Base-by-base conservation (phyloP, 2,113 vertebrate genomes). In the Syngnathus scovelli region DNA sequence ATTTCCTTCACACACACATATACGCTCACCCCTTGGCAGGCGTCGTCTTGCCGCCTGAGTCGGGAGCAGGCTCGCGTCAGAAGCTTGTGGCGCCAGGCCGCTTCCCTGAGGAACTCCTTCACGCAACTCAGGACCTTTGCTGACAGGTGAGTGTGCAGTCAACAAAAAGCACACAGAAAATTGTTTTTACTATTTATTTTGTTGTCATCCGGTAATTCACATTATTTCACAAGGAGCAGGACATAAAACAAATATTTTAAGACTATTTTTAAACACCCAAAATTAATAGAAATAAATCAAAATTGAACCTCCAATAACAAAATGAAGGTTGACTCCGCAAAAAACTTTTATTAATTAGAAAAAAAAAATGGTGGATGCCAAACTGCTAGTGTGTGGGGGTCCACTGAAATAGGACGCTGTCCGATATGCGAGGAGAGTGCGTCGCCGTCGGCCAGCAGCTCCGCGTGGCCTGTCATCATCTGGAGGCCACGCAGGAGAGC, bases 51-150 rank as follows among this genome's bases (percentile, higher is more conserved):
- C 7, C 78, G 66, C 64, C 70, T 71, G 1, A 82, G 78, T 43
- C 75, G 68, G 0, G 75, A 91, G 39, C 78, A 91, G 61, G 70
- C 61, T 48, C 78, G 79, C 7, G 59, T 88, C 68, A 77, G 90
- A 21, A 78, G 71, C 1, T 82, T 95, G 67, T 93, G 92, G 90
- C 90, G 87, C 82, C 92, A 91, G 88, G 90, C 91, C 18, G 80
- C 90, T 2, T 88, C 85, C 1, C 87, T 96, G 38, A 89, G 87
- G 61, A 88, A 75, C 72, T 75, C 77, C 69, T 89, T 93, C 74
- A 84, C 67, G 0, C 90, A 94, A 62, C 80, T 93, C 38, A 83
- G 84, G 37, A 82, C 77, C 8, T 85, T 84, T 64, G 39, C 87
- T 2, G 84, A 94, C 89, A 91, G 88, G 91, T 85, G 72, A 82